These are phyloP conservation scores for Lepidurus apus DNA, from an alignment of 1,140 invertebrate species.

Conservation along the genomic window DNA sequence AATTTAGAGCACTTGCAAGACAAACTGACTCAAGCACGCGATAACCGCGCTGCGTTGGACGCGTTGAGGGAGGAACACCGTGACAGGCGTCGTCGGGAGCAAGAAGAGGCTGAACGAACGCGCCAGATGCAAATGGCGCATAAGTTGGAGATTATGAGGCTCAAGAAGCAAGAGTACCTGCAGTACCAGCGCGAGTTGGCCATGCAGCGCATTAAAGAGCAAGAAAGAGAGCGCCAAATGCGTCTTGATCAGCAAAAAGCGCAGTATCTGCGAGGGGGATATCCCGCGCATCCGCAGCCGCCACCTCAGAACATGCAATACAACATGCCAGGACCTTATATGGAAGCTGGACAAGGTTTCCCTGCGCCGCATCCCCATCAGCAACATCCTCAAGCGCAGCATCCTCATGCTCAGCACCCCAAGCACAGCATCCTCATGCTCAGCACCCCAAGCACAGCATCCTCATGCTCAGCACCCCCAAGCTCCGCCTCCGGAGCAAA, in stretches of 20 bases:
- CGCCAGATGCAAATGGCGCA: constrained; percentile 93
- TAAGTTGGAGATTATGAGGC: constrained; percentile 94
- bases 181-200: constrained; percentile 82
- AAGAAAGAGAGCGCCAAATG: constrained; percentile 84
- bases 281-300: constrained; percentile 36
- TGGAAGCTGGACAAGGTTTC: constrained; percentile 41
- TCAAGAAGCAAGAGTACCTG: constrained; percentile 79
- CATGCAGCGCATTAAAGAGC: constrained; percentile 86
- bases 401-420: constrained; percentile 42
- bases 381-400: constrained; percentile 38
- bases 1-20: constrained; percentile 95
- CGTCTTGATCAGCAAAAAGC: constrained; percentile 79
- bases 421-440: too few species aligned
- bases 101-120: constrained; percentile 84
- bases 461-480: constrained; percentile 36
- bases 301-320: constrained; percentile 37
- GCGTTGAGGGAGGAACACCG: constrained; percentile 91
- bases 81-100: constrained; percentile 74
- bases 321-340: constrained; percentile 36
- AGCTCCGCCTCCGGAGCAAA: not conserved
- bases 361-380: constrained; percentile 42
- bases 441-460: constrained; percentile 41
- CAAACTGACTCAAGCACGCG: constrained; percentile 84
- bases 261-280: constrained; percentile 34
- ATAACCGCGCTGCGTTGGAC: constrained; percentile 91